Base-by-base conservation (phyloP, 2,888 invertebrate species). In the Drosophila vallismaia region DNA sequence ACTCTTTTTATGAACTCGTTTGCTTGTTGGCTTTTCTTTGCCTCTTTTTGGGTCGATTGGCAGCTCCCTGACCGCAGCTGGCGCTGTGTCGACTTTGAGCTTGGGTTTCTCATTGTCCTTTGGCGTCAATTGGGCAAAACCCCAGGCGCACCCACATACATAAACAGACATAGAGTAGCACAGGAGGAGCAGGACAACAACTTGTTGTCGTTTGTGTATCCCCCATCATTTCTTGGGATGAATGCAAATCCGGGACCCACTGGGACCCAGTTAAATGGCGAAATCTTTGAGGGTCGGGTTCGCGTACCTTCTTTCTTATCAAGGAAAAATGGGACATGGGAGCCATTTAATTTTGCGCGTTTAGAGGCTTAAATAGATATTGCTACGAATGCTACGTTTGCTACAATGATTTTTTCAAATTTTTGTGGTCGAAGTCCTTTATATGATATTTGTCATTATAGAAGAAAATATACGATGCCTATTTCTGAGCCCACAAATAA, bases 1-100 rank as follows among this genome's bases (percentile, higher is more conserved):
- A 48, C 52, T 54, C 51, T 78, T 86, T 83, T 83, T 80, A 83
- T 84, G 83, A 84, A 86, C 83, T 84, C 83, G 86, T 86, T 84
- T 75, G 71, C 80, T 76, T 57, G 28, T 55, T 51, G 73, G 77
- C 40, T 28, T 38, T 19, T 28, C 14, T 31, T 28, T 26, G 14
- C 10, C 9, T 40, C 24, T 26, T 52, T 52, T 12, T 14, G n/a
- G 3, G 46, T 42, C 9, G 3, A 19, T 55, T 53, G 73, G 76
- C 28, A 10, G 38, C 14, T 28, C 38, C 45, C 50, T 50, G 59
- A 59, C 66, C 62, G 53, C 66, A 53, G 66, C 62, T 50, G 64
- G 36, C 49, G 56, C 40, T 29, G 12, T 28, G 36, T 0, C 8
- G 36, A 40, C 58, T 50, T 33, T 46, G 36, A 40, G 45, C 45